Percentiles rank a stretch among this genome's conserved stretches.
phyloP scores from a whole-genome alignment of 1,140 invertebrate genomes.

The Saccostrea cuccullata region DNA sequence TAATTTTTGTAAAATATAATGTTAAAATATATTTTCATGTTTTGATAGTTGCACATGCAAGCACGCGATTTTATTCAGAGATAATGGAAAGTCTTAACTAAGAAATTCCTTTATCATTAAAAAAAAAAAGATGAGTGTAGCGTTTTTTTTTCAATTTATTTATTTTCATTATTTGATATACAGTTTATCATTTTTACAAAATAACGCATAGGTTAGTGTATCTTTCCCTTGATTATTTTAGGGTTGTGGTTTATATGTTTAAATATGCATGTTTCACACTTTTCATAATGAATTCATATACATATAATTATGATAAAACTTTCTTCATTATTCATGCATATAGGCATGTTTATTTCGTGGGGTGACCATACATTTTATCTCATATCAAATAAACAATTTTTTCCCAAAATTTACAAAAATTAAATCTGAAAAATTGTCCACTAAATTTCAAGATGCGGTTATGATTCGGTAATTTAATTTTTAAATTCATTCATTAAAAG shows the following conservation, averaged over 20 bases:
- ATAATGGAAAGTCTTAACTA: too few relatives aligned
- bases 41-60: too few relatives aligned
- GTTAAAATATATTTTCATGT: too few relatives aligned
- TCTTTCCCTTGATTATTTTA: not conserved
- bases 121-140: too few relatives aligned
- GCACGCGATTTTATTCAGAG: too few relatives aligned
- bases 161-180: too few relatives aligned
- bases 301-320: not conserved
- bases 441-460: not conserved
- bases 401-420: not conserved
- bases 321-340: slow-evolving; percentile 2
- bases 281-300: not conserved
- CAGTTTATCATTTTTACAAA: too few relatives aligned
- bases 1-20: too few relatives aligned
- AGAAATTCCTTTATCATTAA: too few relatives aligned
- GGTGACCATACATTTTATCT: not conserved
- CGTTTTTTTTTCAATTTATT: too few relatives aligned
- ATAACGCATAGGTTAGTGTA: not conserved
- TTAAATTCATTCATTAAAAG: not conserved
- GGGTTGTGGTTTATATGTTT: not conserved
- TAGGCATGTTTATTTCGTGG: not conserved
- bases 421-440: not conserved
- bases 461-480: not conserved
- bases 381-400: not conserved
- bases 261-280: not conserved